Evolutionary conservation across 2,888 invertebrate genomes (phyloP), one percentile per base, ranked within the genome.

Genomic region (Glaucopsyche alexis): DNA sequence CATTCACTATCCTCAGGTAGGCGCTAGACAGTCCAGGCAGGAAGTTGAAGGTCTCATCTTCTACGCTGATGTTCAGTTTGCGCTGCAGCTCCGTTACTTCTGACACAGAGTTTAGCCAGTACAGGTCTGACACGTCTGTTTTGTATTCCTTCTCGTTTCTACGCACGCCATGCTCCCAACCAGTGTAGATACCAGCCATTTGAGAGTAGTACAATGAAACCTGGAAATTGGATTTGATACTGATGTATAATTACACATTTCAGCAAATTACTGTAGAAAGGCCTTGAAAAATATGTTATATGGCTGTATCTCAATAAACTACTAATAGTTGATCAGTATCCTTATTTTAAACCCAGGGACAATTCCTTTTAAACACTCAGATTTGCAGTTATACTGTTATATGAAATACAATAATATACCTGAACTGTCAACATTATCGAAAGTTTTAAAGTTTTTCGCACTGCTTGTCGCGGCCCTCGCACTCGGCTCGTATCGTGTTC

Each of bases 191-290:
- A 1, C 98, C 98, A 81, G 95, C 95, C 75, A 97, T 89, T 91
- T 98, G 98, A 38, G 94, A 93, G 83, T 97, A 95, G 81, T 96
- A 95, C 72, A 98, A 86, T 71, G 95, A 94, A 70, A 97, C 95
- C 95, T 95, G 81, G 16, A 81, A 82, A 75, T 66, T 38, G 29
- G 11, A 9, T 16, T 29, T 29, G 29, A 1, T 4, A 29, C 29
- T 29, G 2, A 29, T 3, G 42, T 42, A 40, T 40, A 40, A 5
- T 40, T 40, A 6, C 6, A 42, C 29, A 29, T 29, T 42, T 42
- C 42, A 42, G 42, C 6, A 6, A 42, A 8, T 42, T 6, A 42
- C 42, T 5, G 42, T 42, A 42, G 42, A 42, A 29, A 42, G 42
- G 7, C 7, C 45, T 42, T 45, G 71, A 71, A 19, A 71, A 19